Conservation (phyloP, 2,888 invertebrate species). For the Congeria kusceri region DNA sequence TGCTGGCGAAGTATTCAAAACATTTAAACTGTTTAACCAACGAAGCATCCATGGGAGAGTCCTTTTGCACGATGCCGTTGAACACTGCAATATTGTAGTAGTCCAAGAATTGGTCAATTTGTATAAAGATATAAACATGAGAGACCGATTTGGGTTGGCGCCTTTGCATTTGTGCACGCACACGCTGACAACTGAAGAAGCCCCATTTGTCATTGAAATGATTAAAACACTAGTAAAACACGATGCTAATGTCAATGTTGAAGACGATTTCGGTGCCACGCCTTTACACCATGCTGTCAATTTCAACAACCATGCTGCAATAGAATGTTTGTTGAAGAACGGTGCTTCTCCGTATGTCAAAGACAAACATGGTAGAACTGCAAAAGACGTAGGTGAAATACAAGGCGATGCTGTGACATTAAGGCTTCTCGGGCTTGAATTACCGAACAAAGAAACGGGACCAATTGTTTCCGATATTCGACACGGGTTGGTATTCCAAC, state of each 20-base stretch:
- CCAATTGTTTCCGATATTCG: slow-evolving; percentile 15
- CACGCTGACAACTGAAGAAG: slow-evolving; percentile 18
- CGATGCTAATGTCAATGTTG: slow-evolving; percentile 25
- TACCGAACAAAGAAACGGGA: background rate
- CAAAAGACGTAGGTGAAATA: slow-evolving; percentile 12
- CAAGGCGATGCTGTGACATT: slow-evolving; percentile 9
- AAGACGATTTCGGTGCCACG: slow-evolving; percentile 33
- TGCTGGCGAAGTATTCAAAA: background rate
- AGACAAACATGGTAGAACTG: slow-evolving; percentile 30
- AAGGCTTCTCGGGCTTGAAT: background rate
- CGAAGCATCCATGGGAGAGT: slow-evolving; percentile 12
- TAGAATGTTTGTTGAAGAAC: background rate
- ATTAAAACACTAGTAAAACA: slow-evolving; percentile 2
- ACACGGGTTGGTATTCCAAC: slow-evolving; percentile 25
- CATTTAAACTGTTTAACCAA: background rate
- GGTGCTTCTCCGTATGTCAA: slow-evolving; percentile 9
- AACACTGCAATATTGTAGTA: slow-evolving; percentile 26
- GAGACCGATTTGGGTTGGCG: slow-evolving; percentile 11
- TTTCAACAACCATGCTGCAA: slow-evolving; percentile 24
- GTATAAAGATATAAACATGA: background rate
- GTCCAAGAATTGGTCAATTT: slow-evolving; percentile 13
- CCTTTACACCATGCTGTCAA: slow-evolving; percentile 35
- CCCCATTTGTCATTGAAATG: slow-evolving; percentile 6
- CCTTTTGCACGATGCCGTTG: slow-evolving; percentile 16
- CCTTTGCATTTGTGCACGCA: slow-evolving; percentile 25